Conservation (phyloP, 1,140 invertebrate species). For the Thereuonema tuberculata region DNA sequence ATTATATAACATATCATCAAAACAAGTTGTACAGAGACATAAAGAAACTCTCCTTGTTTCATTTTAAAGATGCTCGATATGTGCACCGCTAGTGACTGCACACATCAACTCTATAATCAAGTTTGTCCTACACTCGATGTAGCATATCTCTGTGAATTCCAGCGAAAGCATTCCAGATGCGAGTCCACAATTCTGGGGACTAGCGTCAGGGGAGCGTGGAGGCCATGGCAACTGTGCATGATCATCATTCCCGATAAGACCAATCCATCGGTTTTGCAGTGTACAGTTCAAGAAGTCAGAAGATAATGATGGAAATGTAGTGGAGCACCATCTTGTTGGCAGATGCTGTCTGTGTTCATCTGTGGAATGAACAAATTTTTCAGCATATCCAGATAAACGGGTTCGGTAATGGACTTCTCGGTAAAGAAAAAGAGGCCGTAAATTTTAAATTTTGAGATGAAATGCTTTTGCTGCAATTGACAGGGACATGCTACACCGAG, state of each 20-base stretch:
- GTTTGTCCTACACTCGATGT: background rate
- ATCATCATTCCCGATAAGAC: background rate
- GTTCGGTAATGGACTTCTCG: too few relatives aligned
- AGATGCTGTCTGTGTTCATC: too few relatives aligned
- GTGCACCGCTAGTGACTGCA: too few relatives aligned
- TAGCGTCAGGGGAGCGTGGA: background rate
- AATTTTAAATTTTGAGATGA: too few relatives aligned
- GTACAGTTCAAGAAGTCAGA: background rate
- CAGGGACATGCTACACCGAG: too few relatives aligned
- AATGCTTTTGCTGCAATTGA: too few relatives aligned
- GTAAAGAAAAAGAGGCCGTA: too few relatives aligned
- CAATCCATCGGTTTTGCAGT: background rate
- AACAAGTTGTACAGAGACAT: background rate
- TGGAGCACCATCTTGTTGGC: too few relatives aligned
- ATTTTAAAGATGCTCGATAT: background rate
- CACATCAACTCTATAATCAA: background rate
- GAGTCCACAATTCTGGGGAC: background rate
- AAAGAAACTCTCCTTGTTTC: background rate
- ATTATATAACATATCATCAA: background rate
- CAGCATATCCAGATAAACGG: too few relatives aligned
- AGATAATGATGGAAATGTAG: too few relatives aligned
- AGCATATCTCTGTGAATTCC: background rate
- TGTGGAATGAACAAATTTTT: too few relatives aligned
- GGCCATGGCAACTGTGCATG: background rate
- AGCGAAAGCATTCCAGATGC: background rate